A percentile compares a stretch with the other conserved stretches of the same genome.
Conservation (phyloP, 2,888 invertebrate genomes). For the Drosophila mimetica region DNA sequence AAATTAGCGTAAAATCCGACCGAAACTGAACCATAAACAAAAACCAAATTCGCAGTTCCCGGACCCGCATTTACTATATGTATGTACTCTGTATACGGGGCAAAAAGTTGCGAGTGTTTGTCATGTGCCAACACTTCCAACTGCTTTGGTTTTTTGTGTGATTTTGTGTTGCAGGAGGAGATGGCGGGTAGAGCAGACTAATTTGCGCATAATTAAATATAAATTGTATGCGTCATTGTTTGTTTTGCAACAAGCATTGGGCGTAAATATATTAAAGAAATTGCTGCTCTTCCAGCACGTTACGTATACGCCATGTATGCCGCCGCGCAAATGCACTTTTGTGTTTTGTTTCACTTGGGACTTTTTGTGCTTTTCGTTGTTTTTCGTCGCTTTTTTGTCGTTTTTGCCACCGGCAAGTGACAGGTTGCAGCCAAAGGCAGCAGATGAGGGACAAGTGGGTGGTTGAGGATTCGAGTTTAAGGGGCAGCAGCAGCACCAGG, state of each 20-base stretch:
- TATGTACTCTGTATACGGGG: not conserved
- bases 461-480: conserved; percentile 21
- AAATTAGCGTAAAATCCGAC: conserved; percentile 67
- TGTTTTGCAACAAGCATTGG: conserved; percentile 76
- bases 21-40: conserved; percentile 53
- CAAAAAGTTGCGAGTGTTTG: conserved; percentile 77
- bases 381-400: conserved; percentile 11
- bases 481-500: conserved; percentile 11
- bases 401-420: conserved; percentile 55
- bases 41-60: conserved; percentile 31
- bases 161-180: not conserved
- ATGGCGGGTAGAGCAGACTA: conserved; percentile 53
- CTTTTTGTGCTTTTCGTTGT: conserved; percentile 3
- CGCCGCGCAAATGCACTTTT: conserved; percentile 14
- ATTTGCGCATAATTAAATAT: conserved; percentile 82
- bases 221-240: conserved; percentile 77
- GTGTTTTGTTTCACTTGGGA: conserved; percentile 12
- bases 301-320: conserved; percentile 70
- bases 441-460: conserved; percentile 14
- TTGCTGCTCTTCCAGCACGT: conserved; percentile 54
- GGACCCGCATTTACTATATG: conserved; percentile 34
- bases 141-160: conserved; percentile 59
- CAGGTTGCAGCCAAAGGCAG: conserved; percentile 38
- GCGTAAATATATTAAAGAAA: conserved; percentile 80
- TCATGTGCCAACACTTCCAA: conserved; percentile 77